A percentile compares a stretch with the other conserved stretches of the same genome.
phyloP scores from a whole-genome alignment of 2,113 vertebrate species.

The Ia io region DNA sequence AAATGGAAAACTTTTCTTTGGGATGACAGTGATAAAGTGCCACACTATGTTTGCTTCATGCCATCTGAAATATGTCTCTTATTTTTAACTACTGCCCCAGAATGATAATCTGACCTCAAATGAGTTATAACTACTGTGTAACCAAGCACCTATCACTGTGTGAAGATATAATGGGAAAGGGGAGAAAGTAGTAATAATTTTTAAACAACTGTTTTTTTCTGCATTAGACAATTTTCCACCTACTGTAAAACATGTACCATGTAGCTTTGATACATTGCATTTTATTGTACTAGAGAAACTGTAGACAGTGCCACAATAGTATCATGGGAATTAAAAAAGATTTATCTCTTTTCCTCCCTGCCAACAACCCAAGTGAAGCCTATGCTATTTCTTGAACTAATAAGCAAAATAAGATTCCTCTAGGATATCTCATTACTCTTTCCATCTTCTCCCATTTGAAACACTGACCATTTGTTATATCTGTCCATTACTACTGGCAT shows the following conservation, averaged over 20 bases:
- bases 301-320: not conserved
- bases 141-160: not conserved
- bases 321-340: slow-evolving; percentile 5
- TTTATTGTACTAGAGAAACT: not conserved
- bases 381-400: not conserved
- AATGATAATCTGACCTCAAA: slow-evolving; percentile 15
- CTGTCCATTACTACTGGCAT: not conserved
- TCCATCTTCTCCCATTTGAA: not conserved
- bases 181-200: not conserved
- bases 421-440: not conserved
- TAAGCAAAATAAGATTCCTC: slow-evolving; percentile 1
- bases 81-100: not conserved
- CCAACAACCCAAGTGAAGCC: slow-evolving; percentile 22
- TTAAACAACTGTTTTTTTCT: not conserved
- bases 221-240: not conserved
- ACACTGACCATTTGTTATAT: not conserved
- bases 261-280: not conserved
- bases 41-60: not conserved
- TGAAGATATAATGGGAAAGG: not conserved
- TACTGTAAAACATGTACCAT: not conserved
- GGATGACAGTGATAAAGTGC: not conserved
- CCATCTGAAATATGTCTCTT: not conserved
- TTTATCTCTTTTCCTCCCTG: slow-evolving; percentile 8
- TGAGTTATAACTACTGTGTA: not conserved
- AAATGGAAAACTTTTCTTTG: not conserved